These are phyloP conservation scores for Corynorhinus townsendii DNA, from an alignment of 2,113 vertebrate genomes.

Conservation along the genomic window DNA sequence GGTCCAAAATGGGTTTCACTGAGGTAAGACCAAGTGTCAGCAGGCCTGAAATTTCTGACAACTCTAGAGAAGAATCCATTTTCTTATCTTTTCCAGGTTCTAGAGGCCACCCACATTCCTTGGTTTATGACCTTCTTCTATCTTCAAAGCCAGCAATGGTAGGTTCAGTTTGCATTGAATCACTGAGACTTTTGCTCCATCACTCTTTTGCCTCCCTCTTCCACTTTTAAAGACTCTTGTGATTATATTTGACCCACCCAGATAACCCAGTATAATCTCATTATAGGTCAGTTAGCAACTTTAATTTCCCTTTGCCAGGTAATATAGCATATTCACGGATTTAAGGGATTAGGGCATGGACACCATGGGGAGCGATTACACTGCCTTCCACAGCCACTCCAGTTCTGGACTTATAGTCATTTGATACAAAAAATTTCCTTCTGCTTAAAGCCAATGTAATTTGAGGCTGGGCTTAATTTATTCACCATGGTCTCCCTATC, in stretches of 20 bases:
- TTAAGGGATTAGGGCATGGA: not conserved
- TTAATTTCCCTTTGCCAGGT: not conserved
- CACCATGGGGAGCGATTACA: not conserved
- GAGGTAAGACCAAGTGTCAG: not conserved
- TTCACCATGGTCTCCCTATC: not conserved
- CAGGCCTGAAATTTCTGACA: not conserved
- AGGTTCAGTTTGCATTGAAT: not conserved
- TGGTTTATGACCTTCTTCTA: not conserved
- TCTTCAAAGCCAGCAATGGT: not conserved
- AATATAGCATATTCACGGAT: not conserved
- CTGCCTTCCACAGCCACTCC: not conserved
- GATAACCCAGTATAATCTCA: not conserved
- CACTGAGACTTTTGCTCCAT: not conserved
- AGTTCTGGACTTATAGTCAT: not conserved
- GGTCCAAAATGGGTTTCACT: not conserved
- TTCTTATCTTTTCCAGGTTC: not conserved
- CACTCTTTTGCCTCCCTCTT: not conserved
- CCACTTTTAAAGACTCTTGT: not conserved
- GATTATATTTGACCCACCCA: not conserved
- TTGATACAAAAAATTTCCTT: not conserved
- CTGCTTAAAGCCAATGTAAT: not conserved
- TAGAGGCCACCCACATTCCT: not conserved
- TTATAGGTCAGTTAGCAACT: not conserved
- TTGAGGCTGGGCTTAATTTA: not conserved
- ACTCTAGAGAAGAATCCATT: not conserved